Percentiles rank a stretch among this genome's conserved stretches.
These are phyloP conservation scores for Stercorarius parasiticus DNA, from an alignment of 2,113 vertebrate genomes.

Conservation along the genomic window DNA sequence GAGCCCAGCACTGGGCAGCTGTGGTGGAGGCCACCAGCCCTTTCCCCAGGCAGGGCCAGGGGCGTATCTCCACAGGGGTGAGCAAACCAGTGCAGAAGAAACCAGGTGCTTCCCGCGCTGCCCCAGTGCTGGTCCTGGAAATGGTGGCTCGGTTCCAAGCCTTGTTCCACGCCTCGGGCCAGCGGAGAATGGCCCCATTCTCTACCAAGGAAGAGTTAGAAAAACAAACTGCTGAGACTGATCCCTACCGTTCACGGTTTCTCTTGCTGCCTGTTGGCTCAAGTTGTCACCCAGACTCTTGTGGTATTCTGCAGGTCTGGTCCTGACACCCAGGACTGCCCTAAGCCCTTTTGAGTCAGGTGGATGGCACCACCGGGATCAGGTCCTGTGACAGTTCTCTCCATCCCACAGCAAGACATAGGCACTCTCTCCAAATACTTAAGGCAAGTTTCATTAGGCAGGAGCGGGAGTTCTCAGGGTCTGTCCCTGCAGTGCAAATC, in stretches of 20 bases:
- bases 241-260: neutral
- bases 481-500: neutral
- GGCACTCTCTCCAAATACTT: rapidly evolving
- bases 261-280: neutral
- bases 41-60: rapidly evolving
- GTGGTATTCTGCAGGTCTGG: neutral
- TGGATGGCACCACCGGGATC: rapidly evolving
- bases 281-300: neutral
- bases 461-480: neutral
- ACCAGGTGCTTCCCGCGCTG: neutral
- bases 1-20: neutral
- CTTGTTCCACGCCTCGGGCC: rapidly evolving
- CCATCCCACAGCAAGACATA: neutral
- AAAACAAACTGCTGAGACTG: neutral
- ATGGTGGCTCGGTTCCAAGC: too few species aligned
- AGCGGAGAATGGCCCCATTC: neutral
- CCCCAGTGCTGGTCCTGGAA: rapidly evolving
- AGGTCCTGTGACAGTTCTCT: neutral
- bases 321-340: neutral
- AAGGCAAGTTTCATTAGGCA: neutral
- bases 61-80: rapidly evolving
- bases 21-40: neutral
- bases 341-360: neutral
- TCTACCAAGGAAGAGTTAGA: neutral
- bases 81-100: neutral